Percentiles rank a stretch among this genome's conserved stretches.
phyloP scores from a whole-genome alignment of 2,797 vertebrate genomes.

The Microhierax caerulescens region DNA sequence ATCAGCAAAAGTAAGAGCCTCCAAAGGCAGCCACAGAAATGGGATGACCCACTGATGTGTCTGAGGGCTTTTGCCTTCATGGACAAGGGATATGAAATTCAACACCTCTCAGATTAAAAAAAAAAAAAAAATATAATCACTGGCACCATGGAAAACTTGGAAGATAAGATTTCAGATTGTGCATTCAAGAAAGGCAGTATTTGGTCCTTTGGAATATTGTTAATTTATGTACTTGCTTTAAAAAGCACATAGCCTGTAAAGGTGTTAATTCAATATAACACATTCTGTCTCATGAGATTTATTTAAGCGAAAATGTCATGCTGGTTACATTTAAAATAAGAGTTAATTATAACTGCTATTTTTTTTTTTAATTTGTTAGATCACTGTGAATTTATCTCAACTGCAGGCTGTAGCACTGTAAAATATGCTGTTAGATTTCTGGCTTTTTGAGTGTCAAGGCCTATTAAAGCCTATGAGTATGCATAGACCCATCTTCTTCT shows the following conservation, averaged over 20 bases:
- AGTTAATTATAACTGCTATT: slow-evolving; percentile 17
- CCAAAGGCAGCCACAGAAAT: not conserved
- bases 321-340: slow-evolving; percentile 35
- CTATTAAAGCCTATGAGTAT: not conserved
- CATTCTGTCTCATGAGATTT: slow-evolving; percentile 48
- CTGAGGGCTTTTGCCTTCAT: not conserved
- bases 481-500: not conserved
- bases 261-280: slow-evolving; percentile 58
- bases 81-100: not conserved
- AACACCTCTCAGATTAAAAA: rapidly evolving
- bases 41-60: not conserved
- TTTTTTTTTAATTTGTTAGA: not conserved
- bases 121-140: not conserved
- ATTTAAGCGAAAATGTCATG: slow-evolving; percentile 55
- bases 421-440: not conserved
- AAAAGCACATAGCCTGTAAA: slow-evolving; percentile 47
- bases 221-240: slow-evolving; percentile 42
- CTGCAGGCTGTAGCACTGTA: not conserved
- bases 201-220: not conserved
- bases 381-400: not conserved
- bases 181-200: not conserved
- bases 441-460: not conserved
- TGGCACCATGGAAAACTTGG: not conserved
- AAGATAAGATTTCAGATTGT: not conserved
- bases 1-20: not conserved